phyloP scores from a whole-genome alignment of 1,140 invertebrate species.

The Dendrolimus kikuchii region DNA sequence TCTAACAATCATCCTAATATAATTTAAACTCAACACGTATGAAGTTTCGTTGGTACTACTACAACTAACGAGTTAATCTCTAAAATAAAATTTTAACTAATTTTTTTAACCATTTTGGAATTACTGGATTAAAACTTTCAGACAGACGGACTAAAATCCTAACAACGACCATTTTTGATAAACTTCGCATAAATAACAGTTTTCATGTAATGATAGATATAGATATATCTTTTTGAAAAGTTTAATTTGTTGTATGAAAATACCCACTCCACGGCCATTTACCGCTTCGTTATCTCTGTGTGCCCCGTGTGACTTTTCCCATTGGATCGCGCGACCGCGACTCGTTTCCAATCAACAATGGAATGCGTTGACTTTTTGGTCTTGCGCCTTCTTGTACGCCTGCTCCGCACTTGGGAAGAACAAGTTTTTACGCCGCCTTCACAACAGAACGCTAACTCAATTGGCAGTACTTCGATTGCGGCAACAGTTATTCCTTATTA shows the following conservation, averaged over 20 bases:
- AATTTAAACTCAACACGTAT: too few relatives aligned
- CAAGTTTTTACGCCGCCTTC: conserved; percentile 40
- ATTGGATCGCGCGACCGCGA: conserved; percentile 42
- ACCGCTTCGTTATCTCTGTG: conserved; percentile 19
- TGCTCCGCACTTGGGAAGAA: conserved; percentile 26
- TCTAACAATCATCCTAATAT: too few relatives aligned
- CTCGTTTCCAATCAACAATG: conserved; percentile 61
- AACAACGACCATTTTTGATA: too few relatives aligned
- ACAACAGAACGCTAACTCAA: conserved; percentile 9
- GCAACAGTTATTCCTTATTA: conserved; percentile 12
- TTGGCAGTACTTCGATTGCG: conserved; percentile 27
- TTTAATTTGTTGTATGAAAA: too few relatives aligned
- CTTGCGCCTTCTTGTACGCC: conserved; percentile 13
- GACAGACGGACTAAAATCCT: too few relatives aligned
- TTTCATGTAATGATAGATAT: too few relatives aligned
- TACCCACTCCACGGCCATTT: conserved; percentile 29
- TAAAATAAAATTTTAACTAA: too few relatives aligned
- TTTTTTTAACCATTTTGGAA: too few relatives aligned
- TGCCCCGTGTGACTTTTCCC: conserved; percentile 40
- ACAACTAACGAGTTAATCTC: too few relatives aligned
- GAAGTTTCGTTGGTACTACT: too few relatives aligned
- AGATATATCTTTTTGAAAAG: background rate
- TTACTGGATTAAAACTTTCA: too few relatives aligned
- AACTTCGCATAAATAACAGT: too few relatives aligned
- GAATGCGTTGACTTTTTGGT: conserved; percentile 58